phyloP scores from a whole-genome alignment of 2,113 vertebrate species.

The Ptilonorhynchus violaceus region DNA sequence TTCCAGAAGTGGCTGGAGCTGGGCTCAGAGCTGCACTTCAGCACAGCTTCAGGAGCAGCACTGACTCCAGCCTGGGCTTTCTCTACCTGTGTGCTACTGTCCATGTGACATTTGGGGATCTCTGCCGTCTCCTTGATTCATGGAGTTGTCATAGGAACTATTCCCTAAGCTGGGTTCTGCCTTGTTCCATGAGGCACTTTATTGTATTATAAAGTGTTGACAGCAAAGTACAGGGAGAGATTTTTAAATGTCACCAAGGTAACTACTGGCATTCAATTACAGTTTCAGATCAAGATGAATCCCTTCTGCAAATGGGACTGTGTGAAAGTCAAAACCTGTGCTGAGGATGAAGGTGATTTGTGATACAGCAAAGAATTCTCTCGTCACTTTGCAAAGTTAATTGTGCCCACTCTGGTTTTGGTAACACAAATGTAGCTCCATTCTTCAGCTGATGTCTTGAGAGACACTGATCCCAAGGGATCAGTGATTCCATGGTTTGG shows the following conservation, averaged over 20 bases:
- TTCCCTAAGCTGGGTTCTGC: slow-evolving; percentile 68
- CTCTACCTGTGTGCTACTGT: neutral
- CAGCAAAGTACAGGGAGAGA: slow-evolving; percentile 53
- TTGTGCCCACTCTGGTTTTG: neutral
- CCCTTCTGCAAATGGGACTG: slow-evolving; percentile 53
- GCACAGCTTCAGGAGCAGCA: neutral
- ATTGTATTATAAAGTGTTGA: slow-evolving; percentile 63
- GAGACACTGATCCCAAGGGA: neutral
- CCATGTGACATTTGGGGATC: slow-evolving; percentile 46
- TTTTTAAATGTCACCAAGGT: slow-evolving; percentile 72
- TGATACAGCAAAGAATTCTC: neutral
- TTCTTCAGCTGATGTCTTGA: neutral
- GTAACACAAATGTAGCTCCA: neutral
- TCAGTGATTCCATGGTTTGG: neutral
- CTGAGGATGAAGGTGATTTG: neutral
- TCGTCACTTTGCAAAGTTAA: neutral
- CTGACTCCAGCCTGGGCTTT: neutral
- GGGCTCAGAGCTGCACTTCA: neutral
- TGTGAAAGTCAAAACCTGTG: slow-evolving; percentile 24
- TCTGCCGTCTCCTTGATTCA: slow-evolving; percentile 24
- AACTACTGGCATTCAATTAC: slow-evolving; percentile 66
- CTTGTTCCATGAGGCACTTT: slow-evolving; percentile 60
- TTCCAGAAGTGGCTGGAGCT: neutral
- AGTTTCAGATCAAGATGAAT: slow-evolving; percentile 67
- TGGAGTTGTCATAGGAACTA: slow-evolving; percentile 75